phyloP scores from a whole-genome alignment of 2,113 vertebrate species.

The Coturnix japonica region DNA sequence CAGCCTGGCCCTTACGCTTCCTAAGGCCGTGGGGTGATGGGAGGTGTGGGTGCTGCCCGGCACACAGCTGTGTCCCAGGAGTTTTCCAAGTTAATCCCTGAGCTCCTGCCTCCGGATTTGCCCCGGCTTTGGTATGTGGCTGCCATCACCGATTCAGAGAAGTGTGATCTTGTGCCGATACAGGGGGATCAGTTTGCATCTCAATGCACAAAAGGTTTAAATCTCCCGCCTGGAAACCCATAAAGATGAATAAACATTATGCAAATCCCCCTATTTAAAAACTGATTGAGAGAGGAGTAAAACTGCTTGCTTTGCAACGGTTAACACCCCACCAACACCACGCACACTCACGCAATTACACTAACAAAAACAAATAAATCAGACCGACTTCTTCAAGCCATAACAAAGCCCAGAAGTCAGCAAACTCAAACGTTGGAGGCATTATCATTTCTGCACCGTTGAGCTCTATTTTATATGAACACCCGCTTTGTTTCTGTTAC shows the following conservation, averaged over 20 bases:
- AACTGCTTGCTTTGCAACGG: background rate
- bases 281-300: background rate
- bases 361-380: background rate
- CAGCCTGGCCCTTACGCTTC: background rate
- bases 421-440: fast-evolving
- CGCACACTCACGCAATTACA: background rate
- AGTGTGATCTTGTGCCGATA: background rate
- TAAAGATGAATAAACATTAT: background rate
- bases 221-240: background rate
- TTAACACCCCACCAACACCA: background rate
- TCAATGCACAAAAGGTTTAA: background rate
- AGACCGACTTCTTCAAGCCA: background rate
- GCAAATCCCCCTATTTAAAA: background rate
- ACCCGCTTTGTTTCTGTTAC: background rate
- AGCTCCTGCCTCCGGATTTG: background rate
- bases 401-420: background rate
- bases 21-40: background rate
- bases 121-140: background rate
- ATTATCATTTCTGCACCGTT: background rate
- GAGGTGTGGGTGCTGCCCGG: background rate
- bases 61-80: background rate
- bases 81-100: background rate
- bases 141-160: background rate
- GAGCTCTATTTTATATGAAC: background rate
- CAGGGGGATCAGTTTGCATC: background rate